Base-by-base conservation (phyloP, 2,888 invertebrate species). In the Pyrgus malvae region DNA sequence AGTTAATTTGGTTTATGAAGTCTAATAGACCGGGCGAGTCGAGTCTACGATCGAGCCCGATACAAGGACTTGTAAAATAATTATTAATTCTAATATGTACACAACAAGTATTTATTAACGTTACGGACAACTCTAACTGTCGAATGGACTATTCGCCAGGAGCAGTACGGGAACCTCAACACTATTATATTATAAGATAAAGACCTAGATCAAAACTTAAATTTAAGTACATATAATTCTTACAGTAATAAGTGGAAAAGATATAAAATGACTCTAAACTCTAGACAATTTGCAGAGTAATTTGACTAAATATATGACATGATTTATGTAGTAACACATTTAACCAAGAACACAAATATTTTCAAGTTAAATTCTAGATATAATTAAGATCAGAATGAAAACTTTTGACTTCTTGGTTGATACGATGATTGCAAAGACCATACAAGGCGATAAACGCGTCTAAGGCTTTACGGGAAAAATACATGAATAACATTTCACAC, bases 241-340 rank as follows among this genome's bases (percentile, higher is more conserved):
- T 48, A 49, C 16, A 55, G 56, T 53, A 50, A 60, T 56, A 44
- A 51, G 51, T 54, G 70, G 68, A 70, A 70, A 69, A 68, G 62
- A 65, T 66, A 67, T 65, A 66, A 56, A 69, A 68, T 67, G 53
- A 61, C 58, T 48, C 70, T 74, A 76, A 74, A 56, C 67, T 68
- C 76, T 82, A 80, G 69, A 68, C 70, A 81, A 74, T 78, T 81
- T 79, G 76, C 79, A 72, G 66, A 76, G 60, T 78, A 76, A 87
- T 83, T 88, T 87, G 88, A 86, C 86, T 87, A 87, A 81, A 66
- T 69, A 70, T 75, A 79, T 76, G 80, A 85, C 76, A 72, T 71
- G 59, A 14, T 33, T 35, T 41, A 9, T 14, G 41, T 33, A 50
- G 3, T 42, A 31, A 23, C 9, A 33, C 14, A 11, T 12, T 6